phyloP scores from a whole-genome alignment of 2,888 invertebrate genomes.

The Gandaritis pyraliata region DNA sequence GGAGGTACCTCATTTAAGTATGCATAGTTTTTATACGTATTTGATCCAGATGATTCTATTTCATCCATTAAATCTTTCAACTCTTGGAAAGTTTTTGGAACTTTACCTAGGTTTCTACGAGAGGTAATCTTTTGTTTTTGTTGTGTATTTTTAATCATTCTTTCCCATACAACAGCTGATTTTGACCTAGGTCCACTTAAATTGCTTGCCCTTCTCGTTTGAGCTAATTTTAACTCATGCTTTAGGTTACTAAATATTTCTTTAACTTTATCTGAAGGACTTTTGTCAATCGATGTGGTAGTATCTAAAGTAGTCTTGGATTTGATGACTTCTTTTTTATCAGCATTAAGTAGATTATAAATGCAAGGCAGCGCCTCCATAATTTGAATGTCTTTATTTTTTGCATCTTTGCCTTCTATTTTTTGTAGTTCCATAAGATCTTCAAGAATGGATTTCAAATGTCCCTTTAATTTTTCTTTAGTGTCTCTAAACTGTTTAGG shows the following conservation, averaged over 20 bases:
- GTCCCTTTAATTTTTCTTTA: conserved; percentile 67
- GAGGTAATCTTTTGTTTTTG: conserved; percentile 42
- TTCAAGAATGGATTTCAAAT: conserved; percentile 69
- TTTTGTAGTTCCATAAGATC: conserved; percentile 68
- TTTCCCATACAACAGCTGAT: conserved; percentile 69
- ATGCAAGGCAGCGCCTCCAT: conserved; percentile 70
- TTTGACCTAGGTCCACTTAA: conserved; percentile 52
- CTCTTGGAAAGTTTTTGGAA: conserved; percentile 54
- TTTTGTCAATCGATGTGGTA: conserved; percentile 20
- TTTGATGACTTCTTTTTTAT: conserved; percentile 4
- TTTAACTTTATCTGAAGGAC: conserved; percentile 51
- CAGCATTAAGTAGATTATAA: conserved; percentile 56
- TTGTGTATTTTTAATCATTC: conserved; percentile 62
- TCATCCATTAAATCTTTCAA: conserved; percentile 56
- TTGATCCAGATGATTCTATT: conserved; percentile 51
- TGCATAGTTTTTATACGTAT: conserved; percentile 60
- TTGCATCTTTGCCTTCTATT: conserved; percentile 49
- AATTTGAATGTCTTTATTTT: conserved; percentile 53
- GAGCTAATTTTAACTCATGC: conserved; percentile 50
- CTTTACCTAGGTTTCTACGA: conserved; percentile 50
- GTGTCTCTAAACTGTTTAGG: conserved; percentile 47
- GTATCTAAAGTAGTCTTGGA: conserved; percentile 22
- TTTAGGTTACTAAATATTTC: conserved; percentile 60
- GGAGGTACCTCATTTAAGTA: conserved; percentile 52
- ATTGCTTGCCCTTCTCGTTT: conserved; percentile 52